These are phyloP conservation scores for Lineus longissimus DNA, from an alignment of 1,140 invertebrate genomes.

Conservation along the genomic window DNA sequence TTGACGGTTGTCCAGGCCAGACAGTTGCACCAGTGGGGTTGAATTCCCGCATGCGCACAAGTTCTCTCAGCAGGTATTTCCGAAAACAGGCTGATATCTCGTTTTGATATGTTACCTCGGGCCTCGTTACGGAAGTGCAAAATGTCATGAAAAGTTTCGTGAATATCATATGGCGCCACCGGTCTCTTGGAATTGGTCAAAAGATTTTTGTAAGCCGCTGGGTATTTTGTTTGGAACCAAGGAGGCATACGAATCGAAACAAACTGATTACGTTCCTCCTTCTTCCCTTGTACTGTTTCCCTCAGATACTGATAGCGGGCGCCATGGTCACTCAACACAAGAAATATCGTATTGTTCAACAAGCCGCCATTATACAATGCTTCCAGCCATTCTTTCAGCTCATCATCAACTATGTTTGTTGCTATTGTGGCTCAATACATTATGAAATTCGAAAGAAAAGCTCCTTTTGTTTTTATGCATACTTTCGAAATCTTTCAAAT, in stretches of 20 bases:
- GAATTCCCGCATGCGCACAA: slow-evolving; percentile 78
- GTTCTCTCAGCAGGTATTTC: slow-evolving; percentile 62
- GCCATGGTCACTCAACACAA: slow-evolving; percentile 88
- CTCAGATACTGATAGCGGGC: neutral
- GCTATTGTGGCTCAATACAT: slow-evolving; percentile 78
- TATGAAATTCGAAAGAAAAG: slow-evolving; percentile 83
- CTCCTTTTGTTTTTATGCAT: slow-evolving; percentile 67
- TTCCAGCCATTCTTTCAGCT: slow-evolving; percentile 65
- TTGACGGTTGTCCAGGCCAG: slow-evolving; percentile 66
- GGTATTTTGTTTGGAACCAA: neutral
- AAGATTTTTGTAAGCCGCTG: neutral
- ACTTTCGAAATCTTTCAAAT: slow-evolving; percentile 62
- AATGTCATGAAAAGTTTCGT: slow-evolving; percentile 68
- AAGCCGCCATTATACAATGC: slow-evolving; percentile 50
- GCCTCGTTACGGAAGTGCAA: slow-evolving; percentile 58
- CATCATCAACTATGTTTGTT: slow-evolving; percentile 73
- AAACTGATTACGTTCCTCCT: slow-evolving; percentile 58
- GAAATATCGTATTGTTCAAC: slow-evolving; percentile 74
- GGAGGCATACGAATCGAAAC: neutral
- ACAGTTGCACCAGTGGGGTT: slow-evolving; percentile 89
- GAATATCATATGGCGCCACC: slow-evolving; percentile 78
- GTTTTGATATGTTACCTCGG: slow-evolving; percentile 55
- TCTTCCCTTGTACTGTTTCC: neutral
- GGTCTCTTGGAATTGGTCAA: slow-evolving; percentile 56
- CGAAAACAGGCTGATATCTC: slow-evolving; percentile 65